Conservation (phyloP, 2,113 vertebrate species). For the Campylorhamphus procurvoides region DNA sequence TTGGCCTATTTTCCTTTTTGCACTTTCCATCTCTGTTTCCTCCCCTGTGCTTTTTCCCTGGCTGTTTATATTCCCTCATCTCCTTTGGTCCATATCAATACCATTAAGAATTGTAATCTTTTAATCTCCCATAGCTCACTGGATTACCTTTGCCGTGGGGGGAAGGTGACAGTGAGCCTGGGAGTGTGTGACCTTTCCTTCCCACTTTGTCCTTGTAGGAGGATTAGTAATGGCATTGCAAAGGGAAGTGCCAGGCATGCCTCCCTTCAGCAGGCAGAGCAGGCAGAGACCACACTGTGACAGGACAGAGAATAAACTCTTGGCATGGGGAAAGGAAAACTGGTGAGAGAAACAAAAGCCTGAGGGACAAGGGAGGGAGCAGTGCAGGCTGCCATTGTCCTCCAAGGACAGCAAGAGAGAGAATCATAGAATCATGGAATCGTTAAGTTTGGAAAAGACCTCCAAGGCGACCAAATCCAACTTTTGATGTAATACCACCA, state of each 20-base stretch:
- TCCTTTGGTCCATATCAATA: not conserved
- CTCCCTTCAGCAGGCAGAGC: not conserved
- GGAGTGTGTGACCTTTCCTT: not conserved
- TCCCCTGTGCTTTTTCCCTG: not conserved
- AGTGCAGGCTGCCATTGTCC: not conserved
- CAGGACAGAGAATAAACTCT: not conserved
- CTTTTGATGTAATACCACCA: not conserved
- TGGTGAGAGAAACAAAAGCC: not conserved
- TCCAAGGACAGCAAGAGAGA: not conserved
- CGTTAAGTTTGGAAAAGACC: not conserved
- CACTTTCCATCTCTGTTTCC: not conserved
- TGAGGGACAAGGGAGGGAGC: not conserved
- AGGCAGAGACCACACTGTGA: not conserved
- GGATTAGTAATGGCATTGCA: not conserved
- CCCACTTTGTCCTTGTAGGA: not conserved
- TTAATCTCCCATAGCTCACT: not conserved
- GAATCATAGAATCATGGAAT: not conserved
- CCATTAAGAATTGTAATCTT: not conserved
- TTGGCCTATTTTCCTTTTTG: constrained; percentile 57
- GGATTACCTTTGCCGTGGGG: not conserved
- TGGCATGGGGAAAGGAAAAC: not conserved
- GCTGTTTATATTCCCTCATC: not conserved
- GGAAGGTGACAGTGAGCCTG: not conserved
- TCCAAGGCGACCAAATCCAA: not conserved
- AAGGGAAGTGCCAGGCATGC: not conserved